Conservation (phyloP, 2,888 invertebrate genomes). For the Dolichopus griseipennis region DNA sequence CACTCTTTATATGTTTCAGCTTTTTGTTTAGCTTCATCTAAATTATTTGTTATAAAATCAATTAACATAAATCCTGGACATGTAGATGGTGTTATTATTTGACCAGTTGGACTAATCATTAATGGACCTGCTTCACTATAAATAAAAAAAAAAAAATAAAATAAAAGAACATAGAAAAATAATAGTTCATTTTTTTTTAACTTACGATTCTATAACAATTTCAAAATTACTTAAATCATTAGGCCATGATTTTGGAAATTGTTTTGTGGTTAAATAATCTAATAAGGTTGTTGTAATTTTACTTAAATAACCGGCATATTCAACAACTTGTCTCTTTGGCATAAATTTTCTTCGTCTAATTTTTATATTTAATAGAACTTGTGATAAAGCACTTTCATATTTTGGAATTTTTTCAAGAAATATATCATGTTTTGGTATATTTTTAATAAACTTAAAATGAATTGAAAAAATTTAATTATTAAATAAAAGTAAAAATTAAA, state of each 20-base stretch:
- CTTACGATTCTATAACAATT: slow-evolving; percentile 83
- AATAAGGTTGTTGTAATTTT: slow-evolving; percentile 78
- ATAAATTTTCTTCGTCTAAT: slow-evolving; percentile 83
- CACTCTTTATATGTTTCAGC: slow-evolving; percentile 68
- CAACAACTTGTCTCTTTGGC: slow-evolving; percentile 78
- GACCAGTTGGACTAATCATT: slow-evolving; percentile 88
- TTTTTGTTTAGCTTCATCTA: slow-evolving; percentile 63
- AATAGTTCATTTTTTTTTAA: slow-evolving; percentile 24
- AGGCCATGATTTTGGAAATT: slow-evolving; percentile 66
- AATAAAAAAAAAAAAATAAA: slow-evolving; percentile 19
- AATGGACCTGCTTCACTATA: slow-evolving; percentile 82
- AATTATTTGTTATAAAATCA: slow-evolving; percentile 69
- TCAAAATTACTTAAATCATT: slow-evolving; percentile 62
- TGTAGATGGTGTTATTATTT: slow-evolving; percentile 85
- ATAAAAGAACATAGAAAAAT: too few relatives aligned
- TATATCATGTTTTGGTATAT: slow-evolving; percentile 65
- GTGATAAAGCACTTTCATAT: slow-evolving; percentile 76
- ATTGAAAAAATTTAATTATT: slow-evolving; percentile 11
- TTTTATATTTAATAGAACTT: slow-evolving; percentile 72
- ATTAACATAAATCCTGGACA: slow-evolving; percentile 81
- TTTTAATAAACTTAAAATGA: slow-evolving; percentile 64
- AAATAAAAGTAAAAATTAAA: not conserved
- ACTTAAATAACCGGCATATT: slow-evolving; percentile 74
- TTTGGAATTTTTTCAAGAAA: slow-evolving; percentile 66
- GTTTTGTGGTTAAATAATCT: slow-evolving; percentile 58